Conservation (phyloP, 2,888 invertebrate species). For the Acanthococcus lagerstroemiae region DNA sequence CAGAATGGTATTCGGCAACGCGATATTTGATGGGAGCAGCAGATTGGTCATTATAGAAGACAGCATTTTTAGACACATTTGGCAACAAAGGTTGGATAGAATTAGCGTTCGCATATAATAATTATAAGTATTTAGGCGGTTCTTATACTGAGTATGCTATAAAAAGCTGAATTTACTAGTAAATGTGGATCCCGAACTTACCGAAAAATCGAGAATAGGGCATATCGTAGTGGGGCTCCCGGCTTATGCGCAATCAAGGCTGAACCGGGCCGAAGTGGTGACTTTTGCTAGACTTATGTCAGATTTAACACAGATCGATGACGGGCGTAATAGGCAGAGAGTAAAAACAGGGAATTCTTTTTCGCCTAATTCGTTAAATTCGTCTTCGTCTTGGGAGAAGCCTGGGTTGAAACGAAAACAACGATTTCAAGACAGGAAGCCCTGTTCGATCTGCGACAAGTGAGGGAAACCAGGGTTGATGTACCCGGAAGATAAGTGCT, state of each 20-base stretch:
- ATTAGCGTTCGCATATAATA: neutral
- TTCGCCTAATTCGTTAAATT: neutral
- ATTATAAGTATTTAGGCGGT: neutral
- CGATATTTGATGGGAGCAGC: neutral
- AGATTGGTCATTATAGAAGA: neutral
- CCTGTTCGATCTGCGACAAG: neutral
- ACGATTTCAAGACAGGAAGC: neutral
- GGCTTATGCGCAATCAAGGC: too few relatives aligned
- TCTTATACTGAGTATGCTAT: neutral
- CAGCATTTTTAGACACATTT: neutral
- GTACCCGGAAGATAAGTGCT: neutral
- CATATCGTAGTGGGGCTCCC: neutral
- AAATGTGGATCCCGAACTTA: neutral
- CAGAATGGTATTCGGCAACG: neutral
- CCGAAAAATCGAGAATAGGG: neutral
- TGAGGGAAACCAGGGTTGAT: neutral
- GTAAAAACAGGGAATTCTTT: neutral
- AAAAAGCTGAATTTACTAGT: slow-evolving; percentile 1
- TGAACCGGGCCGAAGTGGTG: neutral
- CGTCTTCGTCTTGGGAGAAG: neutral
- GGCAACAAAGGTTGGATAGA: neutral
- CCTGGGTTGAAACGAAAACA: neutral
- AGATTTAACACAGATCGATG: neutral
- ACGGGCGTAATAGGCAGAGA: neutral
- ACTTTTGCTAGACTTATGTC: neutral